These are phyloP conservation scores for Quadroppia sp. DNA, from an alignment of 2,888 invertebrate species.

Conservation along the genomic window DNA sequence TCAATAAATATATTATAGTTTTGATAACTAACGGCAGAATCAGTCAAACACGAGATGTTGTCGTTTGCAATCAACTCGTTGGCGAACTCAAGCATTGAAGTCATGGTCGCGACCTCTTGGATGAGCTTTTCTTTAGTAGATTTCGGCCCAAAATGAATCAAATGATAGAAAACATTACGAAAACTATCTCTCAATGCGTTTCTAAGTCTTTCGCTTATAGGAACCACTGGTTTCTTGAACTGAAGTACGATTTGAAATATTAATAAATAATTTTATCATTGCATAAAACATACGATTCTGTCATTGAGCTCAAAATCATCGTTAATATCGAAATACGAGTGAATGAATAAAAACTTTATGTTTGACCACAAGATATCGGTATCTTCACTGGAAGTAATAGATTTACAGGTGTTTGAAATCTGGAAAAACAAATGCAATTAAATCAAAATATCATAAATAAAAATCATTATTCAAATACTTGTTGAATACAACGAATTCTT, in stretches of 20 bases:
- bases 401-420: constrained; percentile 30
- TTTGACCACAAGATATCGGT: constrained; percentile 29
- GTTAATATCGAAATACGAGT: constrained; percentile 34
- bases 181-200: constrained; percentile 35
- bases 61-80: constrained; percentile 10
- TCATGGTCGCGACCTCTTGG: not conserved
- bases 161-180: constrained; percentile 23
- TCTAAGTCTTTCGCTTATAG: constrained; percentile 14
- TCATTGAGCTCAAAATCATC: not conserved
- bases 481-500: constrained; percentile 40
- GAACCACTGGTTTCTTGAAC: not conserved
- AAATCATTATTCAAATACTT: constrained; percentile 24
- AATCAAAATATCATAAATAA: not conserved
- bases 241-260: not conserved
- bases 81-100: constrained; percentile 28
- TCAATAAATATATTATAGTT: not conserved
- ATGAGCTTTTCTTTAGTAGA: constrained; percentile 24
- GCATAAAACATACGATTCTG: not conserved
- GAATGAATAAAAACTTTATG: constrained; percentile 35
- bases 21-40: not conserved
- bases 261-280: too few species aligned
- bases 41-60: not conserved
- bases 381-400: constrained; percentile 7
- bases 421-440: not conserved
- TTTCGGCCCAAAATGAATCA: not conserved